Conservation (phyloP, 2,797 vertebrate species). For the Syndactyla subalaris region DNA sequence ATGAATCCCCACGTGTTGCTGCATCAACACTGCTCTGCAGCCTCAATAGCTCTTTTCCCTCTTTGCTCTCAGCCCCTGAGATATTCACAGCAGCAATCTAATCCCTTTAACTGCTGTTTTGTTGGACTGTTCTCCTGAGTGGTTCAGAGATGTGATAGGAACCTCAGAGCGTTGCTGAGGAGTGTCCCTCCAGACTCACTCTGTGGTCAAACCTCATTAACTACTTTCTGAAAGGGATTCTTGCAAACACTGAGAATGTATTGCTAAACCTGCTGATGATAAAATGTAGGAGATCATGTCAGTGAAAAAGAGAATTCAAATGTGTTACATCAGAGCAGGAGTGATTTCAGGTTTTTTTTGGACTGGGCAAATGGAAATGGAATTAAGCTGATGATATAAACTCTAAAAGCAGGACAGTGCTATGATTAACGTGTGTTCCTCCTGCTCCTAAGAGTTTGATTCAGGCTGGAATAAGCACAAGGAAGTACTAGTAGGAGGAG, state of each 20-base stretch:
- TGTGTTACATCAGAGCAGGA: neutral
- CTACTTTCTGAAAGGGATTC: neutral
- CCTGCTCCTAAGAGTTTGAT: neutral
- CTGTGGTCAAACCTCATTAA: constrained; percentile 11
- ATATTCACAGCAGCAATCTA: neutral
- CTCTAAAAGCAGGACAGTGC: neutral
- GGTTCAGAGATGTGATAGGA: neutral
- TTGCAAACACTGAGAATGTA: neutral
- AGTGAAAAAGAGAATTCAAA: neutral
- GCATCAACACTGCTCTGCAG: neutral
- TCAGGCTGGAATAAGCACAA: neutral
- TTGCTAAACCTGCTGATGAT: neutral
- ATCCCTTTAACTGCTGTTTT: neutral
- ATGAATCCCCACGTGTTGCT: neutral
- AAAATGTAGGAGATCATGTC: neutral
- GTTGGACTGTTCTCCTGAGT: neutral
- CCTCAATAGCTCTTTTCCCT: constrained; percentile 11
- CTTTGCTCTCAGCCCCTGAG: constrained; percentile 3
- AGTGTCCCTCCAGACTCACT: neutral
- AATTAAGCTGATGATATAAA: neutral
- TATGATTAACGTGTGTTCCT: neutral
- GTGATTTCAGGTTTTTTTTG: neutral
- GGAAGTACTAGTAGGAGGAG: neutral
- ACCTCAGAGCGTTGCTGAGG: neutral
- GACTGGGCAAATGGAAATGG: neutral